These are phyloP conservation scores for Fabriciana adippe DNA, from an alignment of 2,888 invertebrate genomes.

Conservation along the genomic window DNA sequence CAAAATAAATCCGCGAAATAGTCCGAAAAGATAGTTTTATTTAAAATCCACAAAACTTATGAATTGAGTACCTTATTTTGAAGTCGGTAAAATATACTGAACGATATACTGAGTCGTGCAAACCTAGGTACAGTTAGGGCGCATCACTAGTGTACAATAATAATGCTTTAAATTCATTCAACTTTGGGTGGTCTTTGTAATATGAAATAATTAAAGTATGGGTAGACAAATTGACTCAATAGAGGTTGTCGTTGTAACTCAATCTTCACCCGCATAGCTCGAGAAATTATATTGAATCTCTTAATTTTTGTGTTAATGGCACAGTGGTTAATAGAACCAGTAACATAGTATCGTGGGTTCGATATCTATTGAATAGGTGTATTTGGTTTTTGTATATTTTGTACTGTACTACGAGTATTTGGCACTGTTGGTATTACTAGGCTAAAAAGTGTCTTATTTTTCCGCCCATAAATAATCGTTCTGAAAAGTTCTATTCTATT, in stretches of 20 bases:
- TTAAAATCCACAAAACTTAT: too few species aligned
- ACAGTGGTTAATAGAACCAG: not conserved
- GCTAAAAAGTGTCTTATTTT: too few species aligned
- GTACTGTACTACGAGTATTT: too few species aligned
- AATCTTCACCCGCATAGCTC: conserved; percentile 40
- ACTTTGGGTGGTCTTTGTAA: conserved; percentile 8
- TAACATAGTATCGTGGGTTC: conserved; percentile 3
- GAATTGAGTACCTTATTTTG: too few species aligned
- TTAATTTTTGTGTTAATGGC: conserved; percentile 12
- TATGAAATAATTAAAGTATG: conserved; percentile 15
- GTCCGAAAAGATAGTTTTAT: too few species aligned
- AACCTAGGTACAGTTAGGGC: too few species aligned
- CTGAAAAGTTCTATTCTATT: too few species aligned
- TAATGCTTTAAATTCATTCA: not conserved
- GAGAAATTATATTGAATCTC: conserved; percentile 24
- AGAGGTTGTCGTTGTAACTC: conserved; percentile 36
- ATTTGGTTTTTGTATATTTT: not conserved
- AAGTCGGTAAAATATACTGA: too few species aligned
- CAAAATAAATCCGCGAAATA: too few species aligned
- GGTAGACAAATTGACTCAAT: conserved; percentile 35
- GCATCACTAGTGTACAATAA: not conserved
- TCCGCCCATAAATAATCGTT: too few species aligned
- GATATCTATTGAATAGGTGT: not conserved
- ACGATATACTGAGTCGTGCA: too few species aligned
- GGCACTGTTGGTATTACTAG: not conserved